Evolutionary conservation across 2,888 invertebrate genomes (phyloP), one percentile per base, ranked within the genome.

Genomic region (Phoronis australis): DNA sequence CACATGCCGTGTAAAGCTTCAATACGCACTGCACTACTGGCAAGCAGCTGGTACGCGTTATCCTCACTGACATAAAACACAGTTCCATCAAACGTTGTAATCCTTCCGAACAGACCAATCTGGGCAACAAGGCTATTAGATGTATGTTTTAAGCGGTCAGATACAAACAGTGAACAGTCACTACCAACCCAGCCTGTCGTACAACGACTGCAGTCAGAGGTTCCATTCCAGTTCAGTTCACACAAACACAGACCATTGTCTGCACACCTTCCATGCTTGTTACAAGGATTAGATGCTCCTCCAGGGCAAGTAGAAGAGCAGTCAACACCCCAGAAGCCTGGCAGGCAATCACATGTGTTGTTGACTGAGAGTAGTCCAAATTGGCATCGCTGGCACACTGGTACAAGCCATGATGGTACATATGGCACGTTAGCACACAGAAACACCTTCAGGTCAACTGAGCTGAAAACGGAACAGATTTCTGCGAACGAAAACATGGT

Each of bases 261-360:
- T 18, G 50, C 56, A 49, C 65, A 65, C 5, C 41, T 47, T 37
- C 66, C 64, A 42, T 62, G 55, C 12, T 53, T 52, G 40, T 37
- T 59, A 48, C 65, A 65, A 2, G 64, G 61, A 35, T 42, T 56
- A n/a, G 40, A 37, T 15, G 50, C 52, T 3, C 64, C 64, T 31
- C 60, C 62, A 12, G 61, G 60, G 50, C 68, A 68, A 1, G 51
- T 50, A 21, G 42, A 45, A 15, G 60, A 47, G 52, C 68, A 68
- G 5, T 50, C 42, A 4, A 46, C 26, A 23, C 66, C 68, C 53
- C 60, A 61, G 50, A 58, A 65, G n/a, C 65, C 65, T 49, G 54
- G 55, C 47, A 61, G 56, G 47, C 65, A 65, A 6, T 48, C 27
- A 45, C 65, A 65, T 6, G 37, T 40, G 27, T 49, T 45, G 23